phyloP scores from a whole-genome alignment of 1,140 invertebrate species.

The Papilio polytes region DNA sequence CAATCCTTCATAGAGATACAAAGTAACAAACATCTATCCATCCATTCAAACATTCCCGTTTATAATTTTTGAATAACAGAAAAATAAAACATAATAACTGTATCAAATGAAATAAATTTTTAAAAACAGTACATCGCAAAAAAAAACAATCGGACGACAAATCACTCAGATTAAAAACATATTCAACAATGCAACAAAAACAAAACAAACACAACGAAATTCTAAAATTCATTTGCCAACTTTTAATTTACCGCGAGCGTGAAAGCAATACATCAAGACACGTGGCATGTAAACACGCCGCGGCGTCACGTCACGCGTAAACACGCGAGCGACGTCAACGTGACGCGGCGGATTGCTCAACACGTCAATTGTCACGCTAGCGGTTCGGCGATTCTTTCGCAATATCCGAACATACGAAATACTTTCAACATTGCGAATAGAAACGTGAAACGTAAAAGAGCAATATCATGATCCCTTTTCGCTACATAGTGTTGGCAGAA shows the following conservation, averaged over 20 bases:
- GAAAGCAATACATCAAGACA: conserved; percentile 33
- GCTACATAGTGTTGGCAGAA: background rate
- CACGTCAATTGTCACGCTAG: conserved; percentile 15
- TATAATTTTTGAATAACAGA: background rate
- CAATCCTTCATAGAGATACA: too few relatives aligned
- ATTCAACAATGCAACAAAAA: conserved; percentile 17
- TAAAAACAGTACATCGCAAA: conserved; percentile 23
- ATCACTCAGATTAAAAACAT: conserved; percentile 30
- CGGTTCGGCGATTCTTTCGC: background rate
- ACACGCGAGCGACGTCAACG: background rate
- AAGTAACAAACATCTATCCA: too few relatives aligned
- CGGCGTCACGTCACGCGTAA: conserved; percentile 18
- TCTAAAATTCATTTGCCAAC: conserved; percentile 20
- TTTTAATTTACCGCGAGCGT: conserved; percentile 18
- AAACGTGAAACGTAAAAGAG: background rate
- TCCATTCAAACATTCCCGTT: too few relatives aligned
- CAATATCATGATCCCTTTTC: background rate
- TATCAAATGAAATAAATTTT: conserved; percentile 4
- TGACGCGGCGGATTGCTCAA: background rate
- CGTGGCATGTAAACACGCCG: conserved; percentile 8
- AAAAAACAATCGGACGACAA: conserved; percentile 24
- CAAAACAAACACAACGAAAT: conserved; percentile 22
- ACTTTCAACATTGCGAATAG: background rate
- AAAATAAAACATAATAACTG: conserved; percentile 1
- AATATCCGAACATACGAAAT: background rate